Conservation (phyloP, 2,797 vertebrate genomes). For the Hypotaenidia okinawae region DNA sequence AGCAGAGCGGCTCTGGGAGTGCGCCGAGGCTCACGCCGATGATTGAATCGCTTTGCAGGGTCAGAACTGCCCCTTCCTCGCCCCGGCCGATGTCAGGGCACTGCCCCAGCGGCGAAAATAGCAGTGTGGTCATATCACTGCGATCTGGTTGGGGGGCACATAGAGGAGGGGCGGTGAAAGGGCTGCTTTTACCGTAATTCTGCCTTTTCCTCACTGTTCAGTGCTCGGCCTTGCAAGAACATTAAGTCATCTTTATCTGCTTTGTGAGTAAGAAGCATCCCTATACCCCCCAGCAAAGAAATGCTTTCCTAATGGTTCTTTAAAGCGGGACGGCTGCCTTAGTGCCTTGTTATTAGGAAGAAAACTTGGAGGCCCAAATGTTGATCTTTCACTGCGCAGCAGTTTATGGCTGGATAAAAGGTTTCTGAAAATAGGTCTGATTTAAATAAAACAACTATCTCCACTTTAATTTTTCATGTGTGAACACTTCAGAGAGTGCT, state of each 20-base stretch:
- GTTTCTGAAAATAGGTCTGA: constrained; percentile 67
- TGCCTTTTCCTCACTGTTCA: not conserved
- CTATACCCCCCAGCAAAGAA: not conserved
- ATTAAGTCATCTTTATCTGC: not conserved
- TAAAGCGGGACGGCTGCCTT: not conserved
- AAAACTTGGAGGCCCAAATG: constrained; percentile 52
- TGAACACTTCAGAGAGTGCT: constrained; percentile 2
- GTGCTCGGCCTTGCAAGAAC: not conserved
- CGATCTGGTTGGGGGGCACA: not conserved
- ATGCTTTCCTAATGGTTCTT: constrained; percentile 31
- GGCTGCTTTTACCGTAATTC: not conserved
- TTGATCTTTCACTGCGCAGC: constrained; percentile 58
- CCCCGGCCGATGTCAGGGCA: accelerated
- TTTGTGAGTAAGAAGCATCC: not conserved
- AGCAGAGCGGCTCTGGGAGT: not conserved
- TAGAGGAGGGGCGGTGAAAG: not conserved
- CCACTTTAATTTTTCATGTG: constrained; percentile 59
- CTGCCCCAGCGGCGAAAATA: not conserved
- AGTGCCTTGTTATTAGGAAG: constrained; percentile 49
- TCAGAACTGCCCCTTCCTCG: not conserved
- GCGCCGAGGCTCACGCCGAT: accelerated
- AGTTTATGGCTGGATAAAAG: constrained; percentile 64
- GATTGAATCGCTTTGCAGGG: not conserved
- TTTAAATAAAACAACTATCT: constrained; percentile 66
- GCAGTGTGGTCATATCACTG: not conserved